Conservation (phyloP, 2,113 vertebrate species). For the Myxocyprinus asiaticus region DNA sequence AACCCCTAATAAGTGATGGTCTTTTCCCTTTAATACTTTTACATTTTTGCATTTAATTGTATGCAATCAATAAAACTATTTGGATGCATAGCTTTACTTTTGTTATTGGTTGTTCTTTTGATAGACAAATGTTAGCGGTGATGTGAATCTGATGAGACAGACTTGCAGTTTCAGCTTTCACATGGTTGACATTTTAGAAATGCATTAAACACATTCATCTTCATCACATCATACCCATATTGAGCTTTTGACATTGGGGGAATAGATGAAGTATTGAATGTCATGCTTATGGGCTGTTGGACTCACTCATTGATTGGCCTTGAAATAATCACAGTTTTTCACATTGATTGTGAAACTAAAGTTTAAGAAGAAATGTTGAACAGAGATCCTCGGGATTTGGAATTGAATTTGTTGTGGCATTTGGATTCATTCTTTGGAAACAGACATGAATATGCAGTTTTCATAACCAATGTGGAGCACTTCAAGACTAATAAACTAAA, state of each 20-base stretch:
- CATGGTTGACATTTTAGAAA: conserved; percentile 7
- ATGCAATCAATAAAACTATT: not conserved
- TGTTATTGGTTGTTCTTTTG: conserved; percentile 23
- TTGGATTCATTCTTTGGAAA: conserved; percentile 7
- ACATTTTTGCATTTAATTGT: too few relatives aligned
- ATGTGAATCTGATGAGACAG: conserved; percentile 28
- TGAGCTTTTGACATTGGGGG: conserved; percentile 38
- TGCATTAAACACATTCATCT: conserved; percentile 26
- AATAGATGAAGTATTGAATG: conserved; percentile 40
- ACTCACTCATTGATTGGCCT: conserved; percentile 16
- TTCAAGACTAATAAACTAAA: not conserved
- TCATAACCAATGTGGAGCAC: not conserved
- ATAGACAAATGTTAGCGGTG: conserved; percentile 4
- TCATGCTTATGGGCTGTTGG: conserved; percentile 21
- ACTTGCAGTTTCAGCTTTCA: conserved; percentile 43
- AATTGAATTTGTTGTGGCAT: conserved; percentile 4
- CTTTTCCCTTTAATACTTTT: not conserved
- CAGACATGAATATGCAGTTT: not conserved
- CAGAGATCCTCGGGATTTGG: not conserved
- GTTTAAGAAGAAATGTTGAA: not conserved
- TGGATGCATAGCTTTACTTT: not conserved
- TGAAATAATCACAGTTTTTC: conserved; percentile 14
- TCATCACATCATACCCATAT: conserved; percentile 18
- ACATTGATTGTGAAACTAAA: not conserved
- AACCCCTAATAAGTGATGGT: not conserved